Conservation (phyloP, 1,140 invertebrate genomes). For the Aphaenogaster ashmeadi region DNA sequence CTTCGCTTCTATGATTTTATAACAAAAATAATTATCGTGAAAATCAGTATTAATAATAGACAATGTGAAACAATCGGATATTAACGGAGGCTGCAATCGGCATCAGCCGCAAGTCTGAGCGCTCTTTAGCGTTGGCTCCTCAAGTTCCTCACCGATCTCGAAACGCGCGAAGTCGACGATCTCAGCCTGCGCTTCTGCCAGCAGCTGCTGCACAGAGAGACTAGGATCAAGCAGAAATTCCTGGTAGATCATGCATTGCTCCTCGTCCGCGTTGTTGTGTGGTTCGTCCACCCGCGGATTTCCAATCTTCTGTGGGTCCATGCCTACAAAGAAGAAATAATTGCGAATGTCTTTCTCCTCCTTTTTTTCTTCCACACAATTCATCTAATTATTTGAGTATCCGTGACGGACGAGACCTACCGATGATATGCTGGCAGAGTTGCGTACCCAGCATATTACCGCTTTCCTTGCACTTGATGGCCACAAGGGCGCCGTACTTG, state of each 20-base stretch:
- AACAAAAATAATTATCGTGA: neutral
- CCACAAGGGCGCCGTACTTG: conserved; percentile 94
- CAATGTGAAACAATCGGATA: neutral
- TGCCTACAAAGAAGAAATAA: conserved; percentile 86
- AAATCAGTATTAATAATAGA: conserved; percentile 10
- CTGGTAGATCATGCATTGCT: conserved; percentile 93
- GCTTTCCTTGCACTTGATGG: conserved; percentile 87
- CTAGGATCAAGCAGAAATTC: conserved; percentile 94
- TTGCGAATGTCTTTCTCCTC: neutral
- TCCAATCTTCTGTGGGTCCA: conserved; percentile 94
- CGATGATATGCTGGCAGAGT: conserved; percentile 97
- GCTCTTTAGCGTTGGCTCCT: conserved; percentile 87
- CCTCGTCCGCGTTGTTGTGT: conserved; percentile 90
- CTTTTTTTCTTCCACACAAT: neutral
- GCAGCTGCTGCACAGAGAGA: conserved; percentile 91
- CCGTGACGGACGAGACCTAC: conserved; percentile 77
- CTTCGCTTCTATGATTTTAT: neutral
- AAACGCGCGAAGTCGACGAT: conserved; percentile 95
- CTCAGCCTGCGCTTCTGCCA: conserved; percentile 90
- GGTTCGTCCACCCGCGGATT: conserved; percentile 89
- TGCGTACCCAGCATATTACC: conserved; percentile 90
- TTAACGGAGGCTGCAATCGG: neutral
- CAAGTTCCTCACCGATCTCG: conserved; percentile 92
- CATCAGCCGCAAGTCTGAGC: conserved; percentile 89
- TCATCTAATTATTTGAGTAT: conserved; percentile 27